Conservation (phyloP, 1,140 invertebrate genomes). For the Procambarus virginalis region DNA sequence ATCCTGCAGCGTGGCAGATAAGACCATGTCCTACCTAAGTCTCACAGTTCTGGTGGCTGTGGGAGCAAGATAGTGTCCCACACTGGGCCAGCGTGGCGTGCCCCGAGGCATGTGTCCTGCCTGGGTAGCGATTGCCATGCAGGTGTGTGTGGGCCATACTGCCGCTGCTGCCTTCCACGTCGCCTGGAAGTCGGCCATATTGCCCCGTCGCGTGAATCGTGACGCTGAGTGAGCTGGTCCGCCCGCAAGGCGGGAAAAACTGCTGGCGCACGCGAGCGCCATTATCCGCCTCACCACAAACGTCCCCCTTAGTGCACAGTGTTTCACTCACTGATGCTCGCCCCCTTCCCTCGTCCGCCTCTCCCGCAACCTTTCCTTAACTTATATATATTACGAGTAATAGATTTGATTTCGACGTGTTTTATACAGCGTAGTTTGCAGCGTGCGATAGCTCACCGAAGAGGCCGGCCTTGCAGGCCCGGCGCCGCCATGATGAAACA, state of each 20-base stretch:
- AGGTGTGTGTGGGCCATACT: neutral
- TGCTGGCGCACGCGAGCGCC: slow-evolving; percentile 22
- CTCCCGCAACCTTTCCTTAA: neutral
- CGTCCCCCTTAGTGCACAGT: neutral
- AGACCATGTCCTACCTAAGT: too few relatives aligned
- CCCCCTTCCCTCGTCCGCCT: neutral
- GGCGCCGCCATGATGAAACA: neutral
- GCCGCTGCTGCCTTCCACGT: neutral
- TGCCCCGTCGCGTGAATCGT: slow-evolving; percentile 3
- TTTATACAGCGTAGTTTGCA: too few relatives aligned
- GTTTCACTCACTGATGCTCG: neutral
- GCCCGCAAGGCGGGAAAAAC: slow-evolving; percentile 20
- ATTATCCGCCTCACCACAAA: slow-evolving; percentile 30
- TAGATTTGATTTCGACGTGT: too few relatives aligned
- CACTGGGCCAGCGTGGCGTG: too few relatives aligned
- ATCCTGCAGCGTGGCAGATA: too few relatives aligned
- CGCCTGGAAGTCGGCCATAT: neutral
- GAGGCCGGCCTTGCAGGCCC: neutral
- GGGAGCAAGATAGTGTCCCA: too few relatives aligned
- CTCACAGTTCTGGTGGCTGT: too few relatives aligned
- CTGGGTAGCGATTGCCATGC: too few relatives aligned
- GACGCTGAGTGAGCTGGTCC: slow-evolving; percentile 4
- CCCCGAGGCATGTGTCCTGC: too few relatives aligned
- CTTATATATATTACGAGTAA: too few relatives aligned
- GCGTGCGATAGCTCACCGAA: neutral